These are phyloP conservation scores for Drosophila leontia DNA, from an alignment of 1,140 invertebrate species.

Conservation along the genomic window DNA sequence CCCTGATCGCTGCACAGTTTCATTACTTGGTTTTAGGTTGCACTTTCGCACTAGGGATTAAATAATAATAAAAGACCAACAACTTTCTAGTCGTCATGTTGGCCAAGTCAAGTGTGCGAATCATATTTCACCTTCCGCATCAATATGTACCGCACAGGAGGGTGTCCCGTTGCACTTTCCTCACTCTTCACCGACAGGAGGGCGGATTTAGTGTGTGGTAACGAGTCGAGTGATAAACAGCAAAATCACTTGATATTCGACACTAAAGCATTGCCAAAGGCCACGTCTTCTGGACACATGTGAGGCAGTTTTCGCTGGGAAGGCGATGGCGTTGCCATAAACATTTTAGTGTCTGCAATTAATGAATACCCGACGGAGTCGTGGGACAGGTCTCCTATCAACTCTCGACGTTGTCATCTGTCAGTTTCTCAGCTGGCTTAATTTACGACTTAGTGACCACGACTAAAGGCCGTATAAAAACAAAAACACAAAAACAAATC, in stretches of 20 bases:
- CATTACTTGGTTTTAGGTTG: conserved; percentile 9
- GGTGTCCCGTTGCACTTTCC: conserved; percentile 10
- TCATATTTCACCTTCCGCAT: conserved; percentile 30
- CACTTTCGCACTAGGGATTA: conserved; percentile 13
- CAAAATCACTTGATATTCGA: conserved; percentile 41
- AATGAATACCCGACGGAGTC: conserved; percentile 24
- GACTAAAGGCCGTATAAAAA: conserved; percentile 32
- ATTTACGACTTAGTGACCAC: conserved; percentile 45
- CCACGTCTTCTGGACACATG: conserved; percentile 11
- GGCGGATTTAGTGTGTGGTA: conserved; percentile 9
- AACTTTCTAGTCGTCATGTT: conserved; percentile 28
- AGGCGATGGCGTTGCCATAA: conserved; percentile 17
- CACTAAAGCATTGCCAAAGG: conserved; percentile 40
- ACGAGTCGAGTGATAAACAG: conserved; percentile 34
- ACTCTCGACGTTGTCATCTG: conserved; percentile 30
- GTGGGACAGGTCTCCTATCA: conserved; percentile 36
- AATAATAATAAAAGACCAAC: neutral
- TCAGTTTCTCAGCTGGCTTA: conserved; percentile 31
- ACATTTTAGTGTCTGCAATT: conserved; percentile 44
- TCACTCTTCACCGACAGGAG: neutral
- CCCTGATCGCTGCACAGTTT: neutral
- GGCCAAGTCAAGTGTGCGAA: conserved; percentile 13
- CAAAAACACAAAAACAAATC: conserved; percentile 20
- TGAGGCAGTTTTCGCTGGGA: conserved; percentile 20
- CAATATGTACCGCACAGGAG: neutral